Conservation (phyloP, 2,113 vertebrate species). For the Oostethus manadensis region DNA sequence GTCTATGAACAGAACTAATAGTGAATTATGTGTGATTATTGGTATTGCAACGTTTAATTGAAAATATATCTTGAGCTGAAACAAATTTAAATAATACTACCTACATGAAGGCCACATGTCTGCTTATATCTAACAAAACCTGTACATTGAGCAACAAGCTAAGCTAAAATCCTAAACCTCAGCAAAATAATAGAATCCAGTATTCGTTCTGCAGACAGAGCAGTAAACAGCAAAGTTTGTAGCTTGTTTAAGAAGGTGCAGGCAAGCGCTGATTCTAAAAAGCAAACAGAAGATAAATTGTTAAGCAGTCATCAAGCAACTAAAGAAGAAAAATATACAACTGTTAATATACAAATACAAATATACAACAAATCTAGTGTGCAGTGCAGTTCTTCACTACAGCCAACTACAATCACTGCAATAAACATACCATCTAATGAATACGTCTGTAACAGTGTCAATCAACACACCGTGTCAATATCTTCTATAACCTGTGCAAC, state of each 20-base stretch:
- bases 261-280: neutral
- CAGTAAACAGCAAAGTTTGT: neutral
- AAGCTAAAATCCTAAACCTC: neutral
- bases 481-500: conserved; percentile 2
- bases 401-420: neutral
- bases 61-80: neutral
- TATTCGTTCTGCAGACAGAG: neutral
- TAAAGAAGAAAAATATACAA: neutral
- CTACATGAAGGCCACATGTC: neutral
- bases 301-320: neutral
- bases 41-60: too few relatives aligned
- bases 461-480: neutral
- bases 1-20: too few relatives aligned
- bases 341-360: too few relatives aligned
- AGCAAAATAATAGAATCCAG: neutral
- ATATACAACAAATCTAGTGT: neutral
- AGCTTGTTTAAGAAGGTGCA: neutral
- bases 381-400: neutral
- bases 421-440: neutral
- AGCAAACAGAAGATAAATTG: neutral
- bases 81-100: conserved; percentile 1
- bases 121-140: neutral
- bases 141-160: neutral
- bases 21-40: too few relatives aligned
- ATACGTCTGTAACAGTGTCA: neutral